Base-by-base conservation (phyloP, 2,888 invertebrate species). In the Drepanosiphum platanoidis region DNA sequence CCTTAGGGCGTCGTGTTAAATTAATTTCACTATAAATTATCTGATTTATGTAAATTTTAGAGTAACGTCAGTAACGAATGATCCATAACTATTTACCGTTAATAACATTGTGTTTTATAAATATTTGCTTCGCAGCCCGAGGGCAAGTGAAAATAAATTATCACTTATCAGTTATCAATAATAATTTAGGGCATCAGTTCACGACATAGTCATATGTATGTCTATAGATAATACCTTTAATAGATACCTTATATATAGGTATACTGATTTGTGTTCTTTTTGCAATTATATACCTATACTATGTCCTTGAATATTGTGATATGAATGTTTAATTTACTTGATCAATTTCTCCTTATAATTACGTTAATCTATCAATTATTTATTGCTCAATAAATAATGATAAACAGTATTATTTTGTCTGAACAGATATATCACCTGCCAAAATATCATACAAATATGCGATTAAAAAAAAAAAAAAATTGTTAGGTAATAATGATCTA, bases 301-400 rank as follows among this genome's bases (percentile, higher is more conserved):
- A 52, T 52, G 52, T 52, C 52, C 68, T 79, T 80, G 34, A 18
- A 52, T 13, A 7, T 68, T 79, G 46, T 70, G 32, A 61, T 61
- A 77, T 77, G 7, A n/a, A 52, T 75, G 15, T 58, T 5, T 52
- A 0, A 18, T 46, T 46, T 18, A 8, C 46, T 1, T 15, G 15
- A 46, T 46, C 46, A 46, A 46, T 46, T 52, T 32, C 11, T 52
- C n/a, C 18, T 74, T 11, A 46, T 46, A 74, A 74, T 74, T 32
- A 46, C 5, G 30, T n/a, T 42, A 52, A 18, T 52, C n/a, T 0
- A 36, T 52, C 18, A 61, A 39, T 78, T 78, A 66, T 66, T 64
- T 39, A 61, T 61, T 77, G 30, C 18, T 5, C 39, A 39, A 39
- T 52, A 52, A 22, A 52, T 77, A 77, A 61, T 27, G 36, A 30